Conservation (phyloP, 2,888 invertebrate species). For the Blastobasis adustella region DNA sequence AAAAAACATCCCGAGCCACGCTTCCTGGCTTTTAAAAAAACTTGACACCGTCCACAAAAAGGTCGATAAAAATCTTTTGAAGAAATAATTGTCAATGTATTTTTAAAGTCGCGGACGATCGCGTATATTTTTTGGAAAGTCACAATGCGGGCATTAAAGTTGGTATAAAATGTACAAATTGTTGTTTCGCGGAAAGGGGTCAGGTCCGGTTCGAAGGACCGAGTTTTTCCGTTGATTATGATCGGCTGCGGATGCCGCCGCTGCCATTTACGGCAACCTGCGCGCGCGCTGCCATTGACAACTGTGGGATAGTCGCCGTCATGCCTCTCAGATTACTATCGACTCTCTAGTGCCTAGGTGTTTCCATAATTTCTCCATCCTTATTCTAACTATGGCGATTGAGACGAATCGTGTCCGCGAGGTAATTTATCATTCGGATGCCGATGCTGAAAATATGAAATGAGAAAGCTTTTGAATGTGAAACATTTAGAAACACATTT, state of each 20-base stretch:
- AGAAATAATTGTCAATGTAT: conserved; percentile 7
- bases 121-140: conserved; percentile 11
- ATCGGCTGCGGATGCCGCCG: conserved; percentile 46
- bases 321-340: conserved; percentile 51
- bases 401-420: conserved; percentile 10
- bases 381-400: conserved; percentile 32
- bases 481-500: too few species aligned
- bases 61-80: conserved; percentile 9
- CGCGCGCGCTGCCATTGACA: conserved; percentile 51
- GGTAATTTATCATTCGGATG: neutral
- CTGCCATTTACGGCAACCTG: conserved; percentile 66
- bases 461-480: too few species aligned
- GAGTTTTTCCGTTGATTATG: conserved; percentile 65
- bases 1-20: conserved; percentile 19
- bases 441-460: neutral
- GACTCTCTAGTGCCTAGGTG: conserved; percentile 52
- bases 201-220: conserved; percentile 61
- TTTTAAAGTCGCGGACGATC: neutral
- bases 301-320: conserved; percentile 65
- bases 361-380: conserved; percentile 58
- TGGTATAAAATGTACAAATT: neutral
- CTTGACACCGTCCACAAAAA: conserved; percentile 17
- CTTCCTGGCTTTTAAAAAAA: conserved; percentile 13
- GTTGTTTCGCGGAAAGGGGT: conserved; percentile 40
- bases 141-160: neutral